These are phyloP conservation scores for Caenorhabditis wallacei DNA, from an alignment of 2,888 invertebrate species.

Conservation along the genomic window DNA sequence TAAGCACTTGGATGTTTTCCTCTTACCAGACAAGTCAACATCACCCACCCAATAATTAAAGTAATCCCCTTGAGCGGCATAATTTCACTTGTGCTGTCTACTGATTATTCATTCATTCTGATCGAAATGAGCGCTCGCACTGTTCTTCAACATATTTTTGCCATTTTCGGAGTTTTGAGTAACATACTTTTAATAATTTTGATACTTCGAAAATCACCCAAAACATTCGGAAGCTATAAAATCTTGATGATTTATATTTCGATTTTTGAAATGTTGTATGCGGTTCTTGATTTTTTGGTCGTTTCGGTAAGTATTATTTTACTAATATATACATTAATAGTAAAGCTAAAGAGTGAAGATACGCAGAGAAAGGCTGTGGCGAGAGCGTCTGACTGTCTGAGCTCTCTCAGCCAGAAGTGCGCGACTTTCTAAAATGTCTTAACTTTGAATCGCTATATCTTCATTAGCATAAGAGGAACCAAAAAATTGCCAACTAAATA, in stretches of 20 bases:
- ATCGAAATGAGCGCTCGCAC: constrained; percentile 11
- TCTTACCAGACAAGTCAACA: not conserved
- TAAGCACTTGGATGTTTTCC: not conserved
- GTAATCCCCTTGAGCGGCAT: too few species aligned
- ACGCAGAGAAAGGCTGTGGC: too few species aligned
- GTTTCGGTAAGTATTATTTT: constrained; percentile 42
- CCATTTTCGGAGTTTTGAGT: not conserved
- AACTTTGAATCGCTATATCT: too few species aligned
- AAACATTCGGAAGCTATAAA: constrained; percentile 37
- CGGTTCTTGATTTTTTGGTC: constrained; percentile 20
- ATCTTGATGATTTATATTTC: constrained; percentile 41
- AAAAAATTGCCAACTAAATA: too few species aligned
- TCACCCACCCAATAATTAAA: too few species aligned
- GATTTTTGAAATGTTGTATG: constrained; percentile 31
- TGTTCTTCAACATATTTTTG: constrained; percentile 21
- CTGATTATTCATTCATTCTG: not conserved
- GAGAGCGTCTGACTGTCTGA: too few species aligned
- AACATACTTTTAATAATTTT: constrained; percentile 36
- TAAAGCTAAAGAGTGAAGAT: too few species aligned
- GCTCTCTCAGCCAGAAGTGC: too few species aligned
- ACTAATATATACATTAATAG: too few species aligned
- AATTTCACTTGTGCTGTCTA: too few species aligned
- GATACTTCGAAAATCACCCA: constrained; percentile 32
- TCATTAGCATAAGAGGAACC: too few species aligned
- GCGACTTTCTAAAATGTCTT: too few species aligned